Percentiles rank a stretch among this genome's conserved stretches.
Conservation (phyloP, 1,140 invertebrate species). For the Drosophila obscura region DNA sequence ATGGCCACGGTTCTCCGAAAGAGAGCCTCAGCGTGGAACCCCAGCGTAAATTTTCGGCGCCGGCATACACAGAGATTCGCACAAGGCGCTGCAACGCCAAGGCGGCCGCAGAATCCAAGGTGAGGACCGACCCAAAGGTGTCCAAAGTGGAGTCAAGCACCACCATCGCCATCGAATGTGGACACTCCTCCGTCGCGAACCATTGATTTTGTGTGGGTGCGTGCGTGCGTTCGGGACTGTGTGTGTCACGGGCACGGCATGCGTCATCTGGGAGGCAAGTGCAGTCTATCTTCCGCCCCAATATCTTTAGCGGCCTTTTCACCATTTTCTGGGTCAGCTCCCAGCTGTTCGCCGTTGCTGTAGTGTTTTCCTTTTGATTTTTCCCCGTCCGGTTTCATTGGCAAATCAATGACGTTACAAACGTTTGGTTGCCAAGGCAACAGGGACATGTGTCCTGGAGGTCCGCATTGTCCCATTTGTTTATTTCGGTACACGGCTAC, state of each 20-base stretch:
- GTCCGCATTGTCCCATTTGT: slow-evolving; percentile 1
- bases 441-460: slow-evolving; percentile 1
- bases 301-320: slow-evolving; percentile 3
- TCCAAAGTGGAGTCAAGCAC: slow-evolving; percentile 13
- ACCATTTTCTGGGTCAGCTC: slow-evolving; percentile 32
- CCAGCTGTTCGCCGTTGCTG: slow-evolving; percentile 23
- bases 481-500: neutral
- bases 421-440: neutral
- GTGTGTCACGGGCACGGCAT: slow-evolving; percentile 2
- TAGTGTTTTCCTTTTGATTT: slow-evolving; percentile 42
- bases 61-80: slow-evolving; percentile 73
- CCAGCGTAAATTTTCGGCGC: slow-evolving; percentile 67
- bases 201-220: slow-evolving; percentile 24
- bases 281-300: neutral
- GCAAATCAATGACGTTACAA: neutral
- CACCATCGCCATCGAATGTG: slow-evolving; percentile 16
- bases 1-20: slow-evolving; percentile 1
- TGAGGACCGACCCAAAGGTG: slow-evolving; percentile 8
- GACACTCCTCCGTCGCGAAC: slow-evolving; percentile 12
- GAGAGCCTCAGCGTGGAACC: slow-evolving; percentile 20
- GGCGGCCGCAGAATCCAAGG: slow-evolving; percentile 53
- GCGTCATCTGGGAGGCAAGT: slow-evolving; percentile 10
- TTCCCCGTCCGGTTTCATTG: slow-evolving; percentile 13
- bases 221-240: neutral
- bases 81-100: slow-evolving; percentile 63